Base-by-base conservation (phyloP, 2,797 vertebrate genomes). In the Iguana delicatissima region DNA sequence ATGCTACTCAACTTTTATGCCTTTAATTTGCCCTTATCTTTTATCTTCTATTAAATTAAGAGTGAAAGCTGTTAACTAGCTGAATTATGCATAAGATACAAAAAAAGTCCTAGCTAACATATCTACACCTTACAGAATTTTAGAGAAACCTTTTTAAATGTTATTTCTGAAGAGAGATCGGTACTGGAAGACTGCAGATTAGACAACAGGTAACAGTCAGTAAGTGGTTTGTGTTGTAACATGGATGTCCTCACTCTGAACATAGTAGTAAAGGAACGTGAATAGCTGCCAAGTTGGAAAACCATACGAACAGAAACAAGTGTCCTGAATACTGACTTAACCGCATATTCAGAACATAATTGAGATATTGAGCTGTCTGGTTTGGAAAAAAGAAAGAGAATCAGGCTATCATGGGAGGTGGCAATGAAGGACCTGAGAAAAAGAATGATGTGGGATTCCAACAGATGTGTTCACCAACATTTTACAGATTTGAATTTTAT, bases 11-110 rank as follows among this genome's bases (percentile, higher is more conserved):
- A 85, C 86, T 80, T 0, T 79, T 91, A 87, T 89, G n/a, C 80
- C 82, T 80, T 84, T 87, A 88, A 90, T 87, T n/a, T 69, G 88
- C 26, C 24, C 74, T 35, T 55, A 85, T 80, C 24, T 87, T 46
- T 2, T 52, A 91, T 81, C 14, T 86, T 52, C 2, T 57, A 90
- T 84, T 46, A 89, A 86, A 90, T 89, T 92, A 87, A 92, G 80
- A 86, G 4, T 46, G 42, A 91, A 88, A 46, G 62, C 10, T 59
- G 42, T 73, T 82, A 46, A 84, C 74, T 46, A 62, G 35, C 46
- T 88, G 82, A 52, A 67, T 91, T 38, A 79, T 85, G 42, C 85
- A 89, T 77, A 64, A 76, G 79, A 77, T n/a, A 80, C 38, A 26
- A 89, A 69, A 35, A 6, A 4, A 46, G 59, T 16, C n/a, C 77